phyloP scores from a whole-genome alignment of 2,113 vertebrate genomes.

The Python bivittatus region DNA sequence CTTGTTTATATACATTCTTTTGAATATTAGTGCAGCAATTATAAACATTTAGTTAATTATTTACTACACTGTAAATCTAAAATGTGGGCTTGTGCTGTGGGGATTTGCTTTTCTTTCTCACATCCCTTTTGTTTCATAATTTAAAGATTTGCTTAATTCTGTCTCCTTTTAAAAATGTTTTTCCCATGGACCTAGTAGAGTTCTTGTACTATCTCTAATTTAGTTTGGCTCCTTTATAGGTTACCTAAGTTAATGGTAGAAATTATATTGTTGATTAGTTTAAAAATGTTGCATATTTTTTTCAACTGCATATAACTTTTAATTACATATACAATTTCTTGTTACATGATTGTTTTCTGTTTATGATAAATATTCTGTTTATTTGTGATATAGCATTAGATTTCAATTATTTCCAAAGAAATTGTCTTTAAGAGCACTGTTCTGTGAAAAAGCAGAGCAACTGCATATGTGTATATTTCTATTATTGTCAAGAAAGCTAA shows the following conservation, averaged over 20 bases:
- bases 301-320: neutral
- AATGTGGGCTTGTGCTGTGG: neutral
- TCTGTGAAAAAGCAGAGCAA: neutral
- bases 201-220: too few species aligned
- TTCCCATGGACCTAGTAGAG: too few species aligned
- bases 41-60: neutral
- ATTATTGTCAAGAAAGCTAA: too few species aligned
- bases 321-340: neutral
- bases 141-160: too few species aligned
- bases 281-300: neutral
- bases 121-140: too few species aligned
- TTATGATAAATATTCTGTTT: neutral
- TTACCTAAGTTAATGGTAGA: too few species aligned
- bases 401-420: neutral
- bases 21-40: neutral
- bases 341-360: neutral
- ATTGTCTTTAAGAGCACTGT: neutral
- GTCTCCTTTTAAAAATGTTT: too few species aligned
- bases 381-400: neutral
- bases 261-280: too few species aligned
- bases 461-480: too few species aligned
- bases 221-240: too few species aligned
- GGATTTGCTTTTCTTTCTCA: too few species aligned
- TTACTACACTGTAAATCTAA: neutral
- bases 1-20: neutral